Evolutionary conservation across 1,140 invertebrate species (phyloP), one percentile per base, ranked within the genome.

Genomic region (Ylistrum balloti): DNA sequence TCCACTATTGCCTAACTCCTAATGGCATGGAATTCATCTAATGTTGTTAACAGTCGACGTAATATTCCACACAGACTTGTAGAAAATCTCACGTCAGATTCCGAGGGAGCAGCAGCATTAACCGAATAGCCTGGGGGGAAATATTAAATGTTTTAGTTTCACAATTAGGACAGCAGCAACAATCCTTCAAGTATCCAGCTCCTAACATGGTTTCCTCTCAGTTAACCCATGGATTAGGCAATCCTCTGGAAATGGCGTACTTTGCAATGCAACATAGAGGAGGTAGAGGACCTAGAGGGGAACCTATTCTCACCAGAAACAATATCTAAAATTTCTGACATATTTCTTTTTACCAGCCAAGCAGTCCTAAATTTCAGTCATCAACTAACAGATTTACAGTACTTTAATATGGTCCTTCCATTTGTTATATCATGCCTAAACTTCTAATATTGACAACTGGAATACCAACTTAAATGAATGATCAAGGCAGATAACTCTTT

Each of bases 61-160:
- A 74, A 74, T 74, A 74, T 74, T 74, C 56, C 22, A 11, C 11
- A 74, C 56, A 74, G 56, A 74, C n/a, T 74, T 74, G 56, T 7
- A 74, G 56, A 74, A 74, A 74, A 74, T 74, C 56, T 74, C 56
- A 28, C 56, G n/a, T 74, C 56, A 74, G 56, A 74, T 74, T 74
- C 20, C 13, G n/a, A n/a, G n/a, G 56, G 56, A 74, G 56, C n/a
- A 28, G 56, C 7, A n/a, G 56, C 22, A 74, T 74, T 74, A 74
- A 28, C 22, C 22, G n/a, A 74, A 74, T 28, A 28, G 56, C 56
- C 56, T 74, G 56, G 22, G 22, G 56, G 56, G 56, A 74, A 74
- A 74, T 74, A 74, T 74, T 74, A 74, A 74, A 74, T 74, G 56
- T 74, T 74, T 74, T 74, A 74, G 56, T 74, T 74, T 74, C 56